These are phyloP conservation scores for Falco peregrinus DNA, from an alignment of 2,797 vertebrate genomes.

Conservation along the genomic window DNA sequence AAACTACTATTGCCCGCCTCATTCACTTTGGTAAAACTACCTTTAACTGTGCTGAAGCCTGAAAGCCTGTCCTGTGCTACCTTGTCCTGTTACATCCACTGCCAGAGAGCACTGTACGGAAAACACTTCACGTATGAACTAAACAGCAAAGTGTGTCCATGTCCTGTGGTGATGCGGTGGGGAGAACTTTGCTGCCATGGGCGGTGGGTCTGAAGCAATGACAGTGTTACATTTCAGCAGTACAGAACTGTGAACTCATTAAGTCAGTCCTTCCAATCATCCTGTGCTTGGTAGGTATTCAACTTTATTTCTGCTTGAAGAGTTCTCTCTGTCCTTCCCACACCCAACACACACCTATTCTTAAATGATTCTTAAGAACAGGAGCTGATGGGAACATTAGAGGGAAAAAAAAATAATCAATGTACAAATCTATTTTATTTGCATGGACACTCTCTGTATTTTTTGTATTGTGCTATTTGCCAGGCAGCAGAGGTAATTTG, in stretches of 20 bases:
- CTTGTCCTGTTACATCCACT: not conserved
- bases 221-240: not conserved
- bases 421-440: not conserved
- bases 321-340: not conserved
- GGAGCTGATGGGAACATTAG: not conserved
- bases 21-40: not conserved
- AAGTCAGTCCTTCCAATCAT: not conserved
- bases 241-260: not conserved
- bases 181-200: accelerated
- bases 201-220: not conserved
- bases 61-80: not conserved
- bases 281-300: not conserved
- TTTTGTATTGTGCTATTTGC: not conserved
- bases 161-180: no score
- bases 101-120: not conserved
- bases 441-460: not conserved
- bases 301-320: not conserved
- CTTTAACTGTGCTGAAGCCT: not conserved
- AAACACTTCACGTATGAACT: not conserved
- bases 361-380: not conserved
- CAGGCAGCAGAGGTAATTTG: not conserved
- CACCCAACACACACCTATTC: not conserved
- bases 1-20: not conserved
- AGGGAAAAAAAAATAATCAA: not conserved
- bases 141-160: not conserved